Evolutionary conservation across 2,888 invertebrate genomes (phyloP).

Genomic region (Caenorhabditis plicata): DNA sequence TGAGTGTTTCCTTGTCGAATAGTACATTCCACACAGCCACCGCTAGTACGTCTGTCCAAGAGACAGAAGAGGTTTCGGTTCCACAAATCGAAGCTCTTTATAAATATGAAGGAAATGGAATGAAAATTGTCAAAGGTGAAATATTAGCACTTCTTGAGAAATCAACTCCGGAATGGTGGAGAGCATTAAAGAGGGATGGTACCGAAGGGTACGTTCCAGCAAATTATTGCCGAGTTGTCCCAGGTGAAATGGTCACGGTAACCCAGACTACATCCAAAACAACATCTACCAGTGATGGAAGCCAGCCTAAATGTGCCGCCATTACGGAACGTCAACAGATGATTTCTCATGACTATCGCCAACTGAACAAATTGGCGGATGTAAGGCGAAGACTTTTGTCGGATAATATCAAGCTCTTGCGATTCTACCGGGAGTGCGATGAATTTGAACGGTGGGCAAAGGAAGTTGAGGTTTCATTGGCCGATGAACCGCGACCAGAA

Average conservation of each 20-base stretch:
- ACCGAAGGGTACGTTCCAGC: slow-evolving; percentile 90
- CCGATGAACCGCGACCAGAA: slow-evolving; percentile 81
- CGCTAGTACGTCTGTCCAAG: slow-evolving; percentile 26
- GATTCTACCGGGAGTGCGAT: slow-evolving; percentile 93
- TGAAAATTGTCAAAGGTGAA: slow-evolving; percentile 87
- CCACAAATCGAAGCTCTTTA: slow-evolving; percentile 53
- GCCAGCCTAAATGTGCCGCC: slow-evolving; percentile 31
- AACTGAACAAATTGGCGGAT: slow-evolving; percentile 77
- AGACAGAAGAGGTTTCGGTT: slow-evolving; percentile 56
- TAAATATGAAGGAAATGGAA: slow-evolving; percentile 72
- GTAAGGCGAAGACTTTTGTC: slow-evolving; percentile 81
- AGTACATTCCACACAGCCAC: slow-evolving; percentile 57
- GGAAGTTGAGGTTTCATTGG: slow-evolving; percentile 85
- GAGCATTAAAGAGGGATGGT: slow-evolving; percentile 80
- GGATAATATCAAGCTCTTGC: slow-evolving; percentile 80
- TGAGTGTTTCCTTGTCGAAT: slow-evolving; percentile 64
- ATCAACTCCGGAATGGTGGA: slow-evolving; percentile 89
- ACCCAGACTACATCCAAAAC: slow-evolving; percentile 39
- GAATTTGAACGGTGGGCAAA: slow-evolving; percentile 95
- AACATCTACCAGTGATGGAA: slow-evolving; percentile 29
- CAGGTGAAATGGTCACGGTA: slow-evolving; percentile 49
- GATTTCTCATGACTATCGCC: slow-evolving; percentile 48
- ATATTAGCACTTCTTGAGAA: slow-evolving; percentile 88
- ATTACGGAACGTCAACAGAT: slow-evolving; percentile 57
- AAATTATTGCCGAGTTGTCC: slow-evolving; percentile 74